A percentile compares a stretch with the other conserved stretches of the same genome.
phyloP scores from a whole-genome alignment of 2,888 invertebrate species.

The Lymantria dispar region DNA sequence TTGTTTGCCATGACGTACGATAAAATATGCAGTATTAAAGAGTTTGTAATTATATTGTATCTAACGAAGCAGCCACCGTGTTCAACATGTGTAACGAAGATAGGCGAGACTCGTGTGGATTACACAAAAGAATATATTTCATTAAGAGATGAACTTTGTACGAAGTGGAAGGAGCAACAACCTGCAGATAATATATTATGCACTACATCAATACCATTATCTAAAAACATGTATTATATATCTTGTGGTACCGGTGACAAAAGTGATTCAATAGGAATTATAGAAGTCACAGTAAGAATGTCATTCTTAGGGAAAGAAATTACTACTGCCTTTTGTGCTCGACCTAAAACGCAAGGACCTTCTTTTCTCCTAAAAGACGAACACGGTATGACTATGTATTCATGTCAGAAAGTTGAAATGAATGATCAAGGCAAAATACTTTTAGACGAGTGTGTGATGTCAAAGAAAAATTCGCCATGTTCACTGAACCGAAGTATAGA shows the following conservation, averaged over 20 bases:
- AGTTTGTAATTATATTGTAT: conserved; percentile 59
- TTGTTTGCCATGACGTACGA: conserved; percentile 77
- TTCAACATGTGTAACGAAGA: conserved; percentile 61
- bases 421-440: conserved; percentile 70
- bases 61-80: conserved; percentile 72
- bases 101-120: conserved; percentile 67
- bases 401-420: conserved; percentile 75
- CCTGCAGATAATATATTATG: conserved; percentile 68
- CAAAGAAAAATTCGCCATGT: conserved; percentile 40
- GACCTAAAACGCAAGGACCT: conserved; percentile 55
- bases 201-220: conserved; percentile 66
- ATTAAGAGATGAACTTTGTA: conserved; percentile 64
- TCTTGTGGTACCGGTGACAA: conserved; percentile 54
- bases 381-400: conserved; percentile 71
- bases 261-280: conserved; percentile 65
- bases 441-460: conserved; percentile 62
- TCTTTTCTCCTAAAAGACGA: conserved; percentile 61
- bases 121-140: conserved; percentile 58
- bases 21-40: conserved; percentile 65
- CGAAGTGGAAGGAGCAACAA: conserved; percentile 64
- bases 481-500: conserved; percentile 26
- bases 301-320: conserved; percentile 76
- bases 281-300: conserved; percentile 68
- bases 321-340: conserved; percentile 65
- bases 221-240: conserved; percentile 67